Base-by-base conservation (phyloP, 2,888 invertebrate genomes). In the Melinaea marsaeus region DNA sequence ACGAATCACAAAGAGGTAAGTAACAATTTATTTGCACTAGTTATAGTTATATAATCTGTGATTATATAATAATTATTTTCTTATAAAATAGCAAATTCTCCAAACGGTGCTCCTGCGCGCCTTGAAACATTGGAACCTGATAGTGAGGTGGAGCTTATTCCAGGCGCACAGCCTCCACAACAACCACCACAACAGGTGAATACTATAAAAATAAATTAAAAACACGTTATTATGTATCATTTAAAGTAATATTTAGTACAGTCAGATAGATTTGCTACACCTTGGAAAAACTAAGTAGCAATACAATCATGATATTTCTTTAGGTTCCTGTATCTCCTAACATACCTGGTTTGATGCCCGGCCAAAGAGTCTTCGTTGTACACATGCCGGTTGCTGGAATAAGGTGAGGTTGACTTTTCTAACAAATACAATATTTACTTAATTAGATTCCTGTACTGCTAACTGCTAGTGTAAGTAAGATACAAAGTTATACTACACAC, bases 361-460 rank as follows among this genome's bases (percentile, higher is more conserved):
- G 92, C 2, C 92, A 92, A 70, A 80, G 92, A 64, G 92, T 92
- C 68, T 93, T 92, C 77, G 91, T 93, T 37, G 85, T 93, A 0
- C 92, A 93, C 70, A 93, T 90, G 90, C 89, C 89, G 1, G 76
- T 90, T 0, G 85, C 89, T 4, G 89, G 89, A 83, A 71, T 90
- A 84, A 84, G 84, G 88, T 67, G 13, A 46, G 56, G 34, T 2
- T 22, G 35, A 9, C 34, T 51, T 48, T n/a, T 51, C 33, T 51
- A 9, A 2, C n/a, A 48, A 33, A 4, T 32, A 37, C 37, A n/a
- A 13, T 51, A 9, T 42, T 2, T 37, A 6, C 37, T 37, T 37
- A 37, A 42, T 9, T 42, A 9, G 22, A 9, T 42, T 1, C 0
- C 2, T 42, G 7, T 3, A 42, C 3, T 42, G 6, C 42, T 9